Evolutionary conservation across 1,140 invertebrate species (phyloP), one percentile per base, ranked within the genome.

Genomic region (Meteorus sp.): DNA sequence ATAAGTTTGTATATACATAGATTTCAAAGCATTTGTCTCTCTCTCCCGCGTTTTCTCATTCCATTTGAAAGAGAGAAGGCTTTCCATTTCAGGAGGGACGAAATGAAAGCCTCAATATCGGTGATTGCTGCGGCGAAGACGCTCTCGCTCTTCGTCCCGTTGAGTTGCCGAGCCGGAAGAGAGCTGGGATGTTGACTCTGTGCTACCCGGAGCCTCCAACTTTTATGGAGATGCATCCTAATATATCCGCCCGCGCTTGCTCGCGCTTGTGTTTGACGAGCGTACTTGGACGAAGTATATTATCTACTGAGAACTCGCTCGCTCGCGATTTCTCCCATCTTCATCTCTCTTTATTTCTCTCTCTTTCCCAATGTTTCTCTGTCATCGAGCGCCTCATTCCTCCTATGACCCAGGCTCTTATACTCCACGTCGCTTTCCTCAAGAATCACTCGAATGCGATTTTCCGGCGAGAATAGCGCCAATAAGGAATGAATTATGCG

Each of bases 141-240:
- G 77, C 68, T 77, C 64, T n/a, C n/a, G n/a, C n/a, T n/a, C n/a
- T n/a, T n/a, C 44, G 37, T 43, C 48, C 31, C 5, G n/a, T 52
- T 54, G 47, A 63, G 53, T 70, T 65, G 66, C 67, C 70, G 67
- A 56, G 57, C 56, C 59, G 59, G 55, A 62, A 70, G 64, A 68
- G 52, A 27, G 59, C 56, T 57, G 64, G 62, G 65, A 69, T 79
- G 77, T 80, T 79, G 75, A 79, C 76, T 80, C 76, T 76, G 67
- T 64, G 71, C 70, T 72, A n/a, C 62, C 44, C 60, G 51, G 33
- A 61, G 68, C 43, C 62, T 70, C 66, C 71, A 78, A 78, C 76
- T 80, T 80, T 80, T 76, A 80, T 80, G 75, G 76, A 80, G 76
- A 79, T 78, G 77, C 77, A 76, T 77, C 73, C 75, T 78, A 77